Percentiles rank a stretch among this genome's conserved stretches.
Conservation (phyloP, 2,797 vertebrate genomes). For the Champsocephalus gunnari region DNA sequence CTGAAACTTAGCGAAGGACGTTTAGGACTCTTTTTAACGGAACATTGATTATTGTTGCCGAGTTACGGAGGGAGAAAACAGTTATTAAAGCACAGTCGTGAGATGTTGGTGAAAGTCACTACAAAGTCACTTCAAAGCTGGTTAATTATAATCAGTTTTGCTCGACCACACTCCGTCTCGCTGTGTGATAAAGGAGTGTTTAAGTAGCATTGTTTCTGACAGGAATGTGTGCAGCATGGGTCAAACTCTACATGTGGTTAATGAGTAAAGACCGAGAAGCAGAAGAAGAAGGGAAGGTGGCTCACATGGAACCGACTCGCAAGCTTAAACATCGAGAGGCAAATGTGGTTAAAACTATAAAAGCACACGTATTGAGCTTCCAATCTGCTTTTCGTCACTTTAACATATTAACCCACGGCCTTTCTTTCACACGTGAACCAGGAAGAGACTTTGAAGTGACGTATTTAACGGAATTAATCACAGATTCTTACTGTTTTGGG, state of each 20-base stretch:
- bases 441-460: slow-evolving; percentile 37
- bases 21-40: slow-evolving; percentile 15
- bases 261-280: slow-evolving; percentile 75
- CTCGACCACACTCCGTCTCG: background rate
- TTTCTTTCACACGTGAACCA: background rate
- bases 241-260: slow-evolving; percentile 82
- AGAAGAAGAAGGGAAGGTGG: slow-evolving; percentile 33
- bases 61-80: background rate
- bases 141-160: slow-evolving; percentile 4
- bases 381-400: too few relatives aligned
- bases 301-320: slow-evolving; percentile 31
- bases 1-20: slow-evolving; percentile 15
- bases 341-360: background rate
- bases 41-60: background rate
- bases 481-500: slow-evolving; percentile 81
- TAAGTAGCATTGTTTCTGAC: slow-evolving; percentile 11
- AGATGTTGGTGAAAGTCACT: slow-evolving; percentile 5
- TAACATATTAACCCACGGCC: background rate
- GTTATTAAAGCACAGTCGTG: slow-evolving; percentile 4
- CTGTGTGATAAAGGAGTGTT: slow-evolving; percentile 12
- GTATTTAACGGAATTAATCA: background rate
- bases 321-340: slow-evolving; percentile 3
- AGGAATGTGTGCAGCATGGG: slow-evolving; percentile 64
- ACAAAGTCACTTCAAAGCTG: slow-evolving; percentile 4
- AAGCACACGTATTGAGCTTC: background rate